Conservation (phyloP, 2,113 vertebrate genomes). For the Pogona vitticeps region DNA sequence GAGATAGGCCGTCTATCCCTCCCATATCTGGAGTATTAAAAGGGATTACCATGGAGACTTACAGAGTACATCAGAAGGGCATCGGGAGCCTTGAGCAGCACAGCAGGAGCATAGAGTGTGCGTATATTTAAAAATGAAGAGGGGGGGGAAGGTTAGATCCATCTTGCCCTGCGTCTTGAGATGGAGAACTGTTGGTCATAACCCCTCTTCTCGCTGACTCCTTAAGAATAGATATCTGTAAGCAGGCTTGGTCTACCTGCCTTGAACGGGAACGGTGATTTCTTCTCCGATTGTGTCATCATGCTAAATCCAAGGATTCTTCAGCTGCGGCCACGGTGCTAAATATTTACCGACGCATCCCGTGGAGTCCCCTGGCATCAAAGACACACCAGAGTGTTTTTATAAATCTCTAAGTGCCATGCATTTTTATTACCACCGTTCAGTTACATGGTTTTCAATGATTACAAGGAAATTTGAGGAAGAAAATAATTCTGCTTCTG, state of each 20-base stretch:
- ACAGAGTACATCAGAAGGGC: slow-evolving; percentile 9
- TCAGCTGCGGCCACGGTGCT: too few relatives aligned
- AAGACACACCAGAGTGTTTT: too few relatives aligned
- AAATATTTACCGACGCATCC: too few relatives aligned
- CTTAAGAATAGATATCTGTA: not conserved
- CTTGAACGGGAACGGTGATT: not conserved
- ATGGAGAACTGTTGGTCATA: not conserved
- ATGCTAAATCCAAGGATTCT: not conserved
- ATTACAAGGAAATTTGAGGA: too few relatives aligned
- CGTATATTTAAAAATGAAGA: slow-evolving; percentile 20
- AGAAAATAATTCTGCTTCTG: too few relatives aligned
- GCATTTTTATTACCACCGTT: too few relatives aligned
- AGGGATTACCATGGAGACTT: slow-evolving; percentile 24
- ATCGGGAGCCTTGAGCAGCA: slow-evolving; percentile 21
- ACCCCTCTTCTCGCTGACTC: not conserved
- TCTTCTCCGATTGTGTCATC: not conserved
- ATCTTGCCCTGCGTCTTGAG: slow-evolving; percentile 26
- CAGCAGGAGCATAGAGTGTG: not conserved
- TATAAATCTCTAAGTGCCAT: too few relatives aligned
- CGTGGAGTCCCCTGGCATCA: too few relatives aligned
- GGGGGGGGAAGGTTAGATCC: not conserved
- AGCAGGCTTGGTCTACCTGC: not conserved
- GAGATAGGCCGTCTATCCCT: slow-evolving; percentile 22
- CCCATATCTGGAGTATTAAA: slow-evolving; percentile 22
- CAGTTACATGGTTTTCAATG: too few relatives aligned